Conservation (phyloP, 2,797 vertebrate species). For the Eulemur mongoz region DNA sequence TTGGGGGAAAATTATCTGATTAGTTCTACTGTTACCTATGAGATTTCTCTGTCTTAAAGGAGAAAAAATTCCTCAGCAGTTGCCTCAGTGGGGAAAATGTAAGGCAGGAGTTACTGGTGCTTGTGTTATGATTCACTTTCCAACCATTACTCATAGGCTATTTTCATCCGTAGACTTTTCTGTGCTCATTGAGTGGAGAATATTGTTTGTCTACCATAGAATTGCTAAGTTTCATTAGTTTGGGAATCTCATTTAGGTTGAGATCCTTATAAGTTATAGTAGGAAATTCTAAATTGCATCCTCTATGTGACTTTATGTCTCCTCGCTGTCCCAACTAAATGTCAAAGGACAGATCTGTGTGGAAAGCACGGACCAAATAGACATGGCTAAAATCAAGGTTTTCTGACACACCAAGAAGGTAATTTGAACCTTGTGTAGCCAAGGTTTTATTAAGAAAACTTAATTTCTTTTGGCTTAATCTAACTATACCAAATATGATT, state of each 20-base stretch:
- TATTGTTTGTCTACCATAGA: background rate
- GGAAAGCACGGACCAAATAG: background rate
- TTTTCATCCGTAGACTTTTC: background rate
- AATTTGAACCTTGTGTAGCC: background rate
- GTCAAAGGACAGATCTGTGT: background rate
- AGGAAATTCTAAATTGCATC: background rate
- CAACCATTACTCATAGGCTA: background rate
- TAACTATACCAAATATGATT: background rate
- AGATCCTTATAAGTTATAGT: background rate
- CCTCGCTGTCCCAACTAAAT: background rate
- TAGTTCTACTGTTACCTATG: background rate
- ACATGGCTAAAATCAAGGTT: background rate
- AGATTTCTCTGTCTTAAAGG: background rate
- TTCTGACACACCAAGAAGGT: background rate
- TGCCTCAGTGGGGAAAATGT: background rate
- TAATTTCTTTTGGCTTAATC: background rate
- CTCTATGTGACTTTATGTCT: background rate
- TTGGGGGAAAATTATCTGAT: background rate
- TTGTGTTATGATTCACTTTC: background rate
- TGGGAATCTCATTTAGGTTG: conserved; percentile 30
- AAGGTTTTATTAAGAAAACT: background rate
- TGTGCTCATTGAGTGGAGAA: background rate
- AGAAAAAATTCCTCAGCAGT: background rate
- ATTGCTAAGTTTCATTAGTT: conserved; percentile 42
- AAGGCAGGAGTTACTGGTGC: background rate